These are phyloP conservation scores for Pomatorhinus ruficollis DNA, from an alignment of 2,113 vertebrate genomes.

Conservation along the genomic window DNA sequence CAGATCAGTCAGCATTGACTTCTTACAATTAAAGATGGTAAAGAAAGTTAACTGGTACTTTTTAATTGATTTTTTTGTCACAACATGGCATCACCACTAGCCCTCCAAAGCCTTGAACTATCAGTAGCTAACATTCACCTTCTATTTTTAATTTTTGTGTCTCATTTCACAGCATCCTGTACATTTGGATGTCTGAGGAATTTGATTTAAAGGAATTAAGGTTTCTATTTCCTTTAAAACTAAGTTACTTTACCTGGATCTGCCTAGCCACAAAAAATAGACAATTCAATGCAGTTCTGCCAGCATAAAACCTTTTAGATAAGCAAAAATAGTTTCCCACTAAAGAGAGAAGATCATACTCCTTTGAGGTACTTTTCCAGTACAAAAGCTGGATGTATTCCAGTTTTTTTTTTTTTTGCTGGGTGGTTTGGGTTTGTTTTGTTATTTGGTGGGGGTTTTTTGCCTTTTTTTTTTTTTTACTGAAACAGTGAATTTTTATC, in stretches of 20 bases:
- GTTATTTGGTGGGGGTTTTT: too few relatives aligned
- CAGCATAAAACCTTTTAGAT: neutral
- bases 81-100: neutral
- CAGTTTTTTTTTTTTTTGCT: too few relatives aligned
- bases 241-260: neutral
- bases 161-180: neutral
- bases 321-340: neutral
- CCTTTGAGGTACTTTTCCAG: neutral
- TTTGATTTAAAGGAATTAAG: neutral
- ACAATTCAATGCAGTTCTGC: neutral
- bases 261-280: neutral
- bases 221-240: neutral
- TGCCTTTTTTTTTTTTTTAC: neutral
- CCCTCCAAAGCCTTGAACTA: neutral
- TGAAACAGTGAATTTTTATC: neutral
- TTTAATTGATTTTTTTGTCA: neutral
- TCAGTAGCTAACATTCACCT: neutral
- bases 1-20: neutral
- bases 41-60: neutral
- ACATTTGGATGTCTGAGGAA: neutral
- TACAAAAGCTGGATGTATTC: neutral
- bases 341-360: neutral
- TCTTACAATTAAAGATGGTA: neutral
- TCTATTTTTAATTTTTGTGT: neutral
- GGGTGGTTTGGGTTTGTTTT: neutral